Evolutionary conservation across 1,140 invertebrate genomes (phyloP).

Genomic region (Tribolium madens): DNA sequence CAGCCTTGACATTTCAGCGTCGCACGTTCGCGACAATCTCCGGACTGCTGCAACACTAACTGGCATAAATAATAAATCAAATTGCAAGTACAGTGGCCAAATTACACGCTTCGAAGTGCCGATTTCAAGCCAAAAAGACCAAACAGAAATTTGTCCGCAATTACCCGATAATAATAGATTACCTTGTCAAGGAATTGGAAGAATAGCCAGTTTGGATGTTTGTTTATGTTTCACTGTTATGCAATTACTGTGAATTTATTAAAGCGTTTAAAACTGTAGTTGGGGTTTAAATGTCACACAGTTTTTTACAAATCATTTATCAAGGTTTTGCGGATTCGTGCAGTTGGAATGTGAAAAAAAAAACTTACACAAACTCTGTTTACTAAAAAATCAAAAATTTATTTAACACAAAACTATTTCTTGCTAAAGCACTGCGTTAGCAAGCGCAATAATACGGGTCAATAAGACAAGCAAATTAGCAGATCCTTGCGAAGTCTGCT

Average conservation of each 20-base stretch:
- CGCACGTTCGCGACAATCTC: slow-evolving; percentile 44
- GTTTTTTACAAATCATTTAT: slow-evolving; percentile 24
- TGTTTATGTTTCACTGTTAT: slow-evolving; percentile 4
- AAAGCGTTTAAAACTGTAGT: slow-evolving; percentile 10
- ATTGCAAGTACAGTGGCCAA: neutral
- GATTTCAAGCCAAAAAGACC: neutral
- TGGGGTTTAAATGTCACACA: slow-evolving; percentile 22
- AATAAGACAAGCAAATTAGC: neutral
- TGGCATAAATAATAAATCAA: slow-evolving; percentile 33
- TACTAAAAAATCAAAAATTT: no score
- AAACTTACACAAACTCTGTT: neutral
- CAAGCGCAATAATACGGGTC: neutral
- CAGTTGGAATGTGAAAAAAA: slow-evolving; percentile 13
- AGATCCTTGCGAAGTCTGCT: neutral
- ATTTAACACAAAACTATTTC: no score
- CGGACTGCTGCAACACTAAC: slow-evolving; percentile 37
- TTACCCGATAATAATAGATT: neutral
- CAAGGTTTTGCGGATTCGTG: slow-evolving; percentile 4
- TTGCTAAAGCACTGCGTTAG: no score
- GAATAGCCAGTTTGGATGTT: slow-evolving; percentile 5
- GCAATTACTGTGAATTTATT: slow-evolving; percentile 25
- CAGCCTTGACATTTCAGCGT: slow-evolving; percentile 45
- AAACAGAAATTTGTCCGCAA: slow-evolving; percentile 9
- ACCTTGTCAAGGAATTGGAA: neutral
- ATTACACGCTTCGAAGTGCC: neutral